Conservation (phyloP, 2,797 vertebrate species). For the Pseudomugil gertrudae region DNA sequence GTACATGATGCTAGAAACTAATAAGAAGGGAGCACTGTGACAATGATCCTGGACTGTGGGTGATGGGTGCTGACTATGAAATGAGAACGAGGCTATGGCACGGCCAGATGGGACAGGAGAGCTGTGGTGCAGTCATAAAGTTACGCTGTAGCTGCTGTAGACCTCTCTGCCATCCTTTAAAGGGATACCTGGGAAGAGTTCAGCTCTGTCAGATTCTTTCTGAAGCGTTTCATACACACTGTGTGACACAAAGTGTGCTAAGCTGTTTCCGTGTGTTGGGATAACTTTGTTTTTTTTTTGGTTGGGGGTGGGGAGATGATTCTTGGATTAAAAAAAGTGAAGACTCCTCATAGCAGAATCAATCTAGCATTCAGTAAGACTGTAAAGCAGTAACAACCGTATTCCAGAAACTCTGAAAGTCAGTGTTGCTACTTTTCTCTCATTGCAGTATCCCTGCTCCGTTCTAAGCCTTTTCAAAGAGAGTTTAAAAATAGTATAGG, state of each 20-base stretch:
- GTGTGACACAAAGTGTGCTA: background rate
- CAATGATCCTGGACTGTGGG: conserved; percentile 21
- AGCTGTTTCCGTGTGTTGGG: background rate
- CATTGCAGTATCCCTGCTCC: conserved; percentile 5
- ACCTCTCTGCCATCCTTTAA: conserved; percentile 54
- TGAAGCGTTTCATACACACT: conserved; percentile 2
- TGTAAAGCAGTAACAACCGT: conserved; percentile 9
- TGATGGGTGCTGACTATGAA: conserved; percentile 40
- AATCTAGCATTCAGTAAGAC: conserved; percentile 1
- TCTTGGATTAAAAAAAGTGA: conserved; percentile 3
- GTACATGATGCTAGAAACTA: conserved; percentile 26
- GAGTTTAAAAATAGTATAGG: conserved; percentile 34
- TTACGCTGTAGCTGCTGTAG: conserved; percentile 56
- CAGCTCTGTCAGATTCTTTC: conserved; percentile 23
- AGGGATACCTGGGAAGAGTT: conserved; percentile 33
- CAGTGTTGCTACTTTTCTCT: conserved; percentile 33
- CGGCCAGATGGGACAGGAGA: conserved; percentile 73
- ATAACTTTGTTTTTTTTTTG: background rate
- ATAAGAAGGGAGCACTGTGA: conserved; percentile 21
- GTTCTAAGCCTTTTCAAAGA: conserved; percentile 20
- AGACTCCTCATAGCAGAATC: conserved; percentile 17
- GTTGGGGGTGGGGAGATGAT: background rate
- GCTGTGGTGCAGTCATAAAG: conserved; percentile 75
- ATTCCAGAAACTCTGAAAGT: conserved; percentile 36
- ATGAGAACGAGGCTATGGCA: conserved; percentile 59